Conservation (phyloP, 2,888 invertebrate species). For the Urechis unicinctus region DNA sequence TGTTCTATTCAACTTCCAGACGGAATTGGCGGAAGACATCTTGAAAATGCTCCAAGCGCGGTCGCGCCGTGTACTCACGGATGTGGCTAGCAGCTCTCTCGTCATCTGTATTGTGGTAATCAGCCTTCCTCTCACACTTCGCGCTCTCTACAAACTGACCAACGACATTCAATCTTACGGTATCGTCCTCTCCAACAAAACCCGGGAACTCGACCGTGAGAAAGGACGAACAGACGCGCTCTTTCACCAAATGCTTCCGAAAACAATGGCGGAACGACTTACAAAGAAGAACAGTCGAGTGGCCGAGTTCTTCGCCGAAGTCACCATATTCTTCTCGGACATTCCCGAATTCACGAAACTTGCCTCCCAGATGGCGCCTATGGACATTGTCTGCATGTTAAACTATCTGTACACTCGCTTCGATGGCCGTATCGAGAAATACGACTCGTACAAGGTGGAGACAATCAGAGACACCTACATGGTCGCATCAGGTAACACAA, state of each 20-base stretch:
- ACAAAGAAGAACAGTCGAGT: not conserved
- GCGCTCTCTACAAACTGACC: slow-evolving; percentile 24
- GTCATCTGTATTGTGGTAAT: slow-evolving; percentile 30
- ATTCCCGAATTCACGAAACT: not conserved
- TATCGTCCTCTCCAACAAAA: not conserved
- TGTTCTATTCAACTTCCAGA: not conserved
- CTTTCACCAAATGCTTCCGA: not conserved
- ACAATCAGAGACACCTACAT: not conserved
- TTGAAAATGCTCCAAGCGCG: slow-evolving; percentile 30
- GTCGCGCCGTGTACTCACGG: slow-evolving; percentile 65
- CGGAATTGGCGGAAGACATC: not conserved
- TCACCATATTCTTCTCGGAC: not conserved
- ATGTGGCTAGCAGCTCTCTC: slow-evolving; percentile 69
- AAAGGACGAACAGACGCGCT: not conserved
- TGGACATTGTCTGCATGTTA: not conserved
- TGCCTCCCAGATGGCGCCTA: not conserved
- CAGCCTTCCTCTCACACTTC: slow-evolving; percentile 32
- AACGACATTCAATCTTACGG: slow-evolving; percentile 29
- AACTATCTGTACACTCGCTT: not conserved
- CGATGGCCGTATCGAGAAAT: not conserved
- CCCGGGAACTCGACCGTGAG: not conserved
- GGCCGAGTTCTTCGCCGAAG: not conserved
- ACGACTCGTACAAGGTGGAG: not conserved
- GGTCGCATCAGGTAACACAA: not conserved
- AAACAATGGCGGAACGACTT: not conserved